These are phyloP conservation scores for Galago senegalensis DNA, from an alignment of 2,797 vertebrate species.

Conservation along the genomic window DNA sequence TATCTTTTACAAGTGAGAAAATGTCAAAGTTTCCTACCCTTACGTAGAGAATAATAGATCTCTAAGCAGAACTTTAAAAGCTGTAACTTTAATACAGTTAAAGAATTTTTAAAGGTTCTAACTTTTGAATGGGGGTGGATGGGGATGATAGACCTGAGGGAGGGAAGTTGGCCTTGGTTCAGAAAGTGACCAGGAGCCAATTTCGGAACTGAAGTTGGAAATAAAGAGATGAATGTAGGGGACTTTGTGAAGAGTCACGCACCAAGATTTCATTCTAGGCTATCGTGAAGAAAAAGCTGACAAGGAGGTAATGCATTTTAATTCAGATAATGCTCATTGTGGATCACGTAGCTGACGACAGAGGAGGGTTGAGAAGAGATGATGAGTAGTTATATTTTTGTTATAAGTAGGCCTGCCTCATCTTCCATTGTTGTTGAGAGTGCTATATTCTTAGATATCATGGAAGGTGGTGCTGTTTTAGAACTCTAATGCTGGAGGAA, in stretches of 20 bases:
- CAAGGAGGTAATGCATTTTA: too few relatives aligned
- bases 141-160: background rate
- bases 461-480: background rate
- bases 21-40: background rate
- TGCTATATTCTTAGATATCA: background rate
- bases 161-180: background rate
- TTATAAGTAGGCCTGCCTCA: background rate
- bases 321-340: background rate
- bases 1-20: conserved; percentile 34
- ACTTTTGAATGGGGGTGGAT: background rate
- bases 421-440: background rate
- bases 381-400: background rate
- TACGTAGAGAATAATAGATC: background rate
- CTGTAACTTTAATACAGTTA: background rate
- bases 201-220: background rate
- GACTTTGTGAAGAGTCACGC: background rate
- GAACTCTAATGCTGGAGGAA: background rate
- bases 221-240: background rate
- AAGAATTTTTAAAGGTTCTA: background rate
- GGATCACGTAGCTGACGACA: background rate
- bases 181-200: background rate
- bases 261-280: conserved; percentile 6
- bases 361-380: background rate
- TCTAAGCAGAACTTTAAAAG: conserved; percentile 47
- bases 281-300: background rate